Evolutionary conservation across 2,888 invertebrate species (phyloP).

Genomic region (Tiphia femorata): DNA sequence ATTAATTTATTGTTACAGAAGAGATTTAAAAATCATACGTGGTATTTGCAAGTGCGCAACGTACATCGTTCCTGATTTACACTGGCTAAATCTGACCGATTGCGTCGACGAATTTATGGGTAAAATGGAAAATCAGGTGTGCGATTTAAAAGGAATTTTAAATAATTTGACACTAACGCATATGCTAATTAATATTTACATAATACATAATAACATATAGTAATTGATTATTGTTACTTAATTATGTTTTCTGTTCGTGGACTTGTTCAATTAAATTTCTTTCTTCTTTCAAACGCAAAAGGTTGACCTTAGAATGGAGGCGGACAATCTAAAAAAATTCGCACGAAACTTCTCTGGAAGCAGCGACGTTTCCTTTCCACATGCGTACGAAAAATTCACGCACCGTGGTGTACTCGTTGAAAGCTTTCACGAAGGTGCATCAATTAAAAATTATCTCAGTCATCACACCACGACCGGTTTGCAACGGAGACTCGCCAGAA

Average conservation of each 20-base stretch:
- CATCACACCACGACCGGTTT: slow-evolving; percentile 31
- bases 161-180: no score
- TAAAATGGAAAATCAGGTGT: slow-evolving; percentile 68
- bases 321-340: slow-evolving; percentile 67
- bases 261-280: no score
- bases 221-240: no score
- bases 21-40: slow-evolving; percentile 67
- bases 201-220: background rate
- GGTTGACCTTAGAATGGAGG: slow-evolving; percentile 69
- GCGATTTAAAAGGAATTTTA: no score
- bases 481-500: slow-evolving; percentile 61
- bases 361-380: slow-evolving; percentile 65
- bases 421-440: slow-evolving; percentile 68
- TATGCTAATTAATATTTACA: no score
- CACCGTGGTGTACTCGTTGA: slow-evolving; percentile 69
- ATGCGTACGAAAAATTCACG: slow-evolving; percentile 63
- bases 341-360: slow-evolving; percentile 63
- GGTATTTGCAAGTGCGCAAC: slow-evolving; percentile 55
- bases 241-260: background rate
- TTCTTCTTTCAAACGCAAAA: no score
- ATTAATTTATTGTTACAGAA: slow-evolving; percentile 31
- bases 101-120: slow-evolving; percentile 69
- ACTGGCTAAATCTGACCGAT: slow-evolving; percentile 68
- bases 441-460: slow-evolving; percentile 59
- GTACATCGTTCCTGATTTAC: slow-evolving; percentile 61